Evolutionary conservation across 2,888 invertebrate genomes (phyloP).

Genomic region (Cosmopolites sordidus): DNA sequence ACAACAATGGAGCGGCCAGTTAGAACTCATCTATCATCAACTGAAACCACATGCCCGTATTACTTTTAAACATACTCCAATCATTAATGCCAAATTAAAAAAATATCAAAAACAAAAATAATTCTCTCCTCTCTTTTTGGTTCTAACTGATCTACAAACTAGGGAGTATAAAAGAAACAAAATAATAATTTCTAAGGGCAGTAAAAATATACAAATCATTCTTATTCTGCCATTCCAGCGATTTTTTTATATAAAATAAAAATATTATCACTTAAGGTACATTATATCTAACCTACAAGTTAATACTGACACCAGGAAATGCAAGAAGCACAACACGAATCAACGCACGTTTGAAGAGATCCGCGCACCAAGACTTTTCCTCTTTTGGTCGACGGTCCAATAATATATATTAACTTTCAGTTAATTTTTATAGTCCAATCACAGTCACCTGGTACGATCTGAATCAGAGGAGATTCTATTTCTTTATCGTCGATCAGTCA

Average conservation of each 20-base stretch:
- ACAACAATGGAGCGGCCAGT: constrained; percentile 31
- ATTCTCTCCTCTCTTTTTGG: constrained; percentile 2
- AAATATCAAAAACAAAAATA: constrained; percentile 8
- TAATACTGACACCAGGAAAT: constrained; percentile 40
- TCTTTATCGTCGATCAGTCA: constrained; percentile 12
- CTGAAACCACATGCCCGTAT: constrained; percentile 1
- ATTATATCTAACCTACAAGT: constrained; percentile 32
- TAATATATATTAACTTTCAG: background rate
- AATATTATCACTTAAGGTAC: constrained; percentile 40
- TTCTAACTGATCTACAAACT: constrained; percentile 13
- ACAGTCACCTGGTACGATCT: constrained; percentile 23
- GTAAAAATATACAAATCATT: constrained; percentile 23
- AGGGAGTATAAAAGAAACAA: constrained; percentile 19
- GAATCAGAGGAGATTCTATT: constrained; percentile 13
- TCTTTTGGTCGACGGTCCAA: too few species aligned
- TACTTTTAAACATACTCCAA: background rate
- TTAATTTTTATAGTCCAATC: constrained; percentile 16
- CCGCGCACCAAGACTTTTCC: background rate
- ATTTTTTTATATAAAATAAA: constrained; percentile 38
- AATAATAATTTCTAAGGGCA: constrained; percentile 15
- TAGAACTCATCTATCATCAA: constrained; percentile 12
- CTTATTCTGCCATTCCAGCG: constrained; percentile 12
- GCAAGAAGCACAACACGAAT: constrained; percentile 26
- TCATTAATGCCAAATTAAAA: constrained; percentile 13
- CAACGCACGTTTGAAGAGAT: background rate